Conservation (phyloP, 2,797 vertebrate species). For the Galagoides demidoff region DNA sequence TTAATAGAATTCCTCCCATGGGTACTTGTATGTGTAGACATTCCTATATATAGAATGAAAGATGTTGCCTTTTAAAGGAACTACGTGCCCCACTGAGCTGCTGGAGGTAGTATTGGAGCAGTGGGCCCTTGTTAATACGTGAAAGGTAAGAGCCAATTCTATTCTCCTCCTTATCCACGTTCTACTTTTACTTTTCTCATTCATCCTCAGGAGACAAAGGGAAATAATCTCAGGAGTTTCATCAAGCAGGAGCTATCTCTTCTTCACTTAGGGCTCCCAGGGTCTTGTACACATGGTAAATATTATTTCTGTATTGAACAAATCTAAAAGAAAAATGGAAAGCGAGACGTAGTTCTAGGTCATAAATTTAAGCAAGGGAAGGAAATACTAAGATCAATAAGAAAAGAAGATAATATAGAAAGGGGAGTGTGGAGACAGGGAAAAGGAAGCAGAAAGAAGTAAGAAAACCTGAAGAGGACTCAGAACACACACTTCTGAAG, state of each 20-base stretch:
- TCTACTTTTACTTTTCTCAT: conserved; percentile 4
- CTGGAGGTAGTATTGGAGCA: background rate
- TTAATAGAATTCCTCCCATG: conserved; percentile 28
- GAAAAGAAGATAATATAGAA: conserved; percentile 10
- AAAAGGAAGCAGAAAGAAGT: conserved; percentile 28
- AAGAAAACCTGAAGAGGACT: background rate
- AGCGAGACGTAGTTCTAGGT: background rate
- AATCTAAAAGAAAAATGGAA: conserved; percentile 65
- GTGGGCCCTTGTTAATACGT: background rate
- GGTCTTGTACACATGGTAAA: background rate
- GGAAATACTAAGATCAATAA: conserved; percentile 32
- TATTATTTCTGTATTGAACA: conserved; percentile 52
- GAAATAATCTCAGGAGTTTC: background rate
- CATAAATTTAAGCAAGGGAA: conserved; percentile 49
- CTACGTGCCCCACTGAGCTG: background rate
- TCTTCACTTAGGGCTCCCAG: background rate
- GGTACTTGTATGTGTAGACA: background rate
- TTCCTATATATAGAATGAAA: background rate
- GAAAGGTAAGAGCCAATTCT: background rate
- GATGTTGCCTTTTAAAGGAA: background rate
- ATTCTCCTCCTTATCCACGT: background rate
- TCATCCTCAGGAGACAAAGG: background rate
- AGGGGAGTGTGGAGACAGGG: background rate
- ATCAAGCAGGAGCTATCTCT: background rate
- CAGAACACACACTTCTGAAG: conserved; percentile 31